These are phyloP conservation scores for Cephalophus harveyi DNA, from an alignment of 2,113 vertebrate species.

Conservation along the genomic window DNA sequence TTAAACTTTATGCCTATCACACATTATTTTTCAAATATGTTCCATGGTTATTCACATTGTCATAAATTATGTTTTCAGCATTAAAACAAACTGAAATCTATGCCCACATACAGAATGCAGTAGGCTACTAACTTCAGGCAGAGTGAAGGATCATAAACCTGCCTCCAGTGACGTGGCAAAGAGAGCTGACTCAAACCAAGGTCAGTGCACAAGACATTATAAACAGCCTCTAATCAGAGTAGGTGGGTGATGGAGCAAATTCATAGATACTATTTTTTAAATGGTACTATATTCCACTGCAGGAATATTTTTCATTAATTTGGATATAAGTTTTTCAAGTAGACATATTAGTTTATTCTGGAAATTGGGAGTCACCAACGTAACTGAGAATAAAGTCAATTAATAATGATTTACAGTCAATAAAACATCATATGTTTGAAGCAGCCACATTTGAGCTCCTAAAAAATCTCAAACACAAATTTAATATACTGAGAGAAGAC, in stretches of 20 bases:
- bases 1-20: background rate
- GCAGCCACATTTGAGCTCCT: background rate
- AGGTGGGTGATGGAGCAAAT: background rate
- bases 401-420: background rate
- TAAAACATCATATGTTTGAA: background rate
- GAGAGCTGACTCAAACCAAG: background rate
- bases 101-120: background rate
- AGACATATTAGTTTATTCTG: background rate
- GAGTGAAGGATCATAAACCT: background rate
- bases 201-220: background rate
- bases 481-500: background rate
- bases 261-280: background rate
- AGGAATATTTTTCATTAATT: background rate
- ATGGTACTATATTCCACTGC: background rate
- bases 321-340: background rate
- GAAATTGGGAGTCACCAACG: background rate
- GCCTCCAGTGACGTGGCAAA: background rate
- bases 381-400: background rate
- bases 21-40: background rate
- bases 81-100: background rate
- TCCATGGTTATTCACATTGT: background rate
- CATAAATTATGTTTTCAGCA: background rate
- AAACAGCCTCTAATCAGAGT: background rate
- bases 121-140: background rate
- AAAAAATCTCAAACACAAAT: background rate